Evolutionary conservation across 2,113 vertebrate genomes (phyloP).

Genomic region (Pipa parva): DNA sequence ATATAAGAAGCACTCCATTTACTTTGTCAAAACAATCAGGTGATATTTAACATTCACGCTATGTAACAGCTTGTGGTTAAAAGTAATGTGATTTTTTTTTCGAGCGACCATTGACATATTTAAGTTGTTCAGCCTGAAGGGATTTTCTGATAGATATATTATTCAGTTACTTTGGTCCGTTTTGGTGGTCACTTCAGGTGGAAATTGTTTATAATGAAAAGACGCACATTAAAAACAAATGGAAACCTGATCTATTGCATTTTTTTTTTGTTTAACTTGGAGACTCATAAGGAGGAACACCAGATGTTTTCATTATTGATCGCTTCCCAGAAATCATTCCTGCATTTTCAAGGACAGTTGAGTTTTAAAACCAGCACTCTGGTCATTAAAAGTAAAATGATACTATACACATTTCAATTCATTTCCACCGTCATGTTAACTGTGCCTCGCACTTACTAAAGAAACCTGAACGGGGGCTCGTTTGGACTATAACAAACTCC

Average conservation of each 20-base stretch:
- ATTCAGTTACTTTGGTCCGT: not conserved
- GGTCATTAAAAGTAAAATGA: constrained; percentile 23
- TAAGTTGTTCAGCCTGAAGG: too few relatives aligned
- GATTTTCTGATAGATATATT: too few relatives aligned
- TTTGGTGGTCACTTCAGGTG: not conserved
- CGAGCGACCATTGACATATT: too few relatives aligned
- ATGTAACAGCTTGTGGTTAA: too few relatives aligned
- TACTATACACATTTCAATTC: constrained; percentile 2
- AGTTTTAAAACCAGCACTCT: constrained; percentile 21
- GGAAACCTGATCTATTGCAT: not conserved
- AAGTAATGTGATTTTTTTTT: too few relatives aligned
- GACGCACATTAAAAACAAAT: not conserved
- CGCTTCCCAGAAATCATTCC: constrained; percentile 7
- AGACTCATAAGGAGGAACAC: constrained; percentile 4
- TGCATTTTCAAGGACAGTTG: constrained; percentile 29
- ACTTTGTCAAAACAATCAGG: too few relatives aligned
- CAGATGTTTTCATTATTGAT: constrained; percentile 27
- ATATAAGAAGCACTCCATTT: too few relatives aligned
- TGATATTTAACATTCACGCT: too few relatives aligned
- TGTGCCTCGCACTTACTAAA: not conserved
- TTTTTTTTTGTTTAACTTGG: not conserved
- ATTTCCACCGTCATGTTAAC: constrained; percentile 16
- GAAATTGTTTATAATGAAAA: not conserved
- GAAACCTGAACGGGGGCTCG: not conserved
- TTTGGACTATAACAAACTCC: not conserved